These are phyloP conservation scores for Trichosurus vulpecula DNA, from an alignment of 2,797 vertebrate species.

Conservation along the genomic window DNA sequence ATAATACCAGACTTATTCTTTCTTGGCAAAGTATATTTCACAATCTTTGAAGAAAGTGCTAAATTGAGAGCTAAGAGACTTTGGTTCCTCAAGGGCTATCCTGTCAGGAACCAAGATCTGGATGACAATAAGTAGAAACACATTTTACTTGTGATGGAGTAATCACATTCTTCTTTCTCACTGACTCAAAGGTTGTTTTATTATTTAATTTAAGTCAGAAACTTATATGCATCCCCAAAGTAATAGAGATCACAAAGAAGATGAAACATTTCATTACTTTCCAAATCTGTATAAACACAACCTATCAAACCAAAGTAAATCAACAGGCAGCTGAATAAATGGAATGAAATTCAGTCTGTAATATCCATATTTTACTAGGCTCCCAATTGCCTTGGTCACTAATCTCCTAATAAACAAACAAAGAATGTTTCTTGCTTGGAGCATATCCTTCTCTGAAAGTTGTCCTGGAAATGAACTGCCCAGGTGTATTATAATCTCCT, in stretches of 20 bases:
- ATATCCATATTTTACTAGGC: neutral
- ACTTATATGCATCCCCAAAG: neutral
- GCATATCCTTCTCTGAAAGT: neutral
- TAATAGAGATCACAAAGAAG: neutral
- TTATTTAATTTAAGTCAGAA: neutral
- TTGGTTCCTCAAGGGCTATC: neutral
- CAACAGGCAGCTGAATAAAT: neutral
- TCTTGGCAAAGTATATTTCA: neutral
- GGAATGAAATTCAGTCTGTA: neutral
- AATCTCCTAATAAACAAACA: neutral
- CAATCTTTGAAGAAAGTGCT: neutral
- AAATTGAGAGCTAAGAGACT: neutral
- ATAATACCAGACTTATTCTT: neutral
- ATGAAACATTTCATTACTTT: conserved; percentile 5
- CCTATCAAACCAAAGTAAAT: neutral
- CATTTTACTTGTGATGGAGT: too few species aligned
- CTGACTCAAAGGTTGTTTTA: neutral
- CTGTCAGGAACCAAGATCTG: neutral
- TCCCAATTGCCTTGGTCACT: neutral
- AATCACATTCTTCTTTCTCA: neutral
- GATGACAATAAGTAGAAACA: neutral
- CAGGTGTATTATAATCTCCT: neutral
- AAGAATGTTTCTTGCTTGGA: neutral
- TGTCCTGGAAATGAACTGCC: neutral
- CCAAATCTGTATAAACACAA: neutral